Base-by-base conservation (phyloP, 2,888 invertebrate species). In the Hermaeophaga mercurialis region DNA sequence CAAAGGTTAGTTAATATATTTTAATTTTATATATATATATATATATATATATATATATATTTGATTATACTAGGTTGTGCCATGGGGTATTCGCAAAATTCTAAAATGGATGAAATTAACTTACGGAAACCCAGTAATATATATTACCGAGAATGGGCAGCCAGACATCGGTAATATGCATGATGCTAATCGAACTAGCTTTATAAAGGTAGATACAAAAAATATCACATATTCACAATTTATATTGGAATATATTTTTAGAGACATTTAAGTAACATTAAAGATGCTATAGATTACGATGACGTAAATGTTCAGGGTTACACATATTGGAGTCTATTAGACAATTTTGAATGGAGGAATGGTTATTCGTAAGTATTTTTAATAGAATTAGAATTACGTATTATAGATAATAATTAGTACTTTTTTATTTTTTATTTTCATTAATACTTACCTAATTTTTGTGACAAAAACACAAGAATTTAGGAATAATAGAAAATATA, bases 141-240 rank as follows among this genome's bases (percentile, higher is more conserved):
- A 79, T 41, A 69, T 85, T 1, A 81, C 81, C 0, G 85, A 83
- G 66, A 85, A 84, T 55, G 84, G 84, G 0, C 80, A 78, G 73
- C 78, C 83, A 1, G 80, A 80, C 11, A 15, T 5, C 17, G 53
- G 28, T 58, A 0, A 14, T 1, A 22, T 54, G 0, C 64, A 64
- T 43, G 39, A 11, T 46, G 65, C 48, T 7, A 9, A 33, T 9
- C 52, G 64, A 24, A 59, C 64, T 6, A 19, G 50, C 15, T 66
- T 49, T 18, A 44, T 50, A 6, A 38, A 43, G 34, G 66, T 66
- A 52, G 31, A 33, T 41, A 2, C 2, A 26, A 8, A 8, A 2
- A 8, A 26, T n/a, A n/a, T n/a, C n/a, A n/a, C n/a, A n/a, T n/a
- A n/a, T n/a, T n/a, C n/a, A n/a, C n/a, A 2, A 8, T 2, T 26